phyloP scores from a whole-genome alignment of 2,888 invertebrate species.

The Autographa pulchrina region DNA sequence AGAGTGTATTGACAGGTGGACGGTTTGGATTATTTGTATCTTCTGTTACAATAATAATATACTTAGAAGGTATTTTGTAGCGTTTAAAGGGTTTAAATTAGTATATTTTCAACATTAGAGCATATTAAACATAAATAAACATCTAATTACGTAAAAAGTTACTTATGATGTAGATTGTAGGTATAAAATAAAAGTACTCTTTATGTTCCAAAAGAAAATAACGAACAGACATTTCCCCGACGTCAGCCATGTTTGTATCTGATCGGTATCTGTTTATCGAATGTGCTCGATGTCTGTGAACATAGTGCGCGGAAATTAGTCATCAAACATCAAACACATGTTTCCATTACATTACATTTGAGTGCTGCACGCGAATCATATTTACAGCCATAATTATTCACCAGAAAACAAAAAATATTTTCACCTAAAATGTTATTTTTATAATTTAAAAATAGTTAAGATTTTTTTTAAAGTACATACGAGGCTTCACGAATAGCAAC shows the following conservation, averaged over 20 bases:
- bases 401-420: neutral
- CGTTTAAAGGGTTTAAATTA: neutral
- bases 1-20: conserved; percentile 18
- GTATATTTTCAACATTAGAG: too few species aligned
- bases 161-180: neutral
- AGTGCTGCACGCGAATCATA: conserved; percentile 5
- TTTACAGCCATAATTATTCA: neutral
- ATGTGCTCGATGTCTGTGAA: conserved; percentile 9
- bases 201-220: neutral
- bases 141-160: neutral
- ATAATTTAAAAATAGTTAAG: neutral
- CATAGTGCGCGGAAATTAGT: conserved; percentile 6
- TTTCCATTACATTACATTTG: conserved; percentile 10
- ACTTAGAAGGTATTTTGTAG: neutral
- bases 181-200: neutral
- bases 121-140: neutral
- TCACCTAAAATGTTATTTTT: neutral
- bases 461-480: neutral
- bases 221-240: neutral
- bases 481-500: neutral
- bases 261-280: conserved; percentile 13
- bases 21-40: neutral
- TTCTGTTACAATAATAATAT: neutral
- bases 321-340: conserved; percentile 11
- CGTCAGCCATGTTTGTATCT: neutral